Percentiles rank a stretch among this genome's conserved stretches.
Conservation (phyloP, 2,888 invertebrate genomes). For the Lycophotia porphyrea region DNA sequence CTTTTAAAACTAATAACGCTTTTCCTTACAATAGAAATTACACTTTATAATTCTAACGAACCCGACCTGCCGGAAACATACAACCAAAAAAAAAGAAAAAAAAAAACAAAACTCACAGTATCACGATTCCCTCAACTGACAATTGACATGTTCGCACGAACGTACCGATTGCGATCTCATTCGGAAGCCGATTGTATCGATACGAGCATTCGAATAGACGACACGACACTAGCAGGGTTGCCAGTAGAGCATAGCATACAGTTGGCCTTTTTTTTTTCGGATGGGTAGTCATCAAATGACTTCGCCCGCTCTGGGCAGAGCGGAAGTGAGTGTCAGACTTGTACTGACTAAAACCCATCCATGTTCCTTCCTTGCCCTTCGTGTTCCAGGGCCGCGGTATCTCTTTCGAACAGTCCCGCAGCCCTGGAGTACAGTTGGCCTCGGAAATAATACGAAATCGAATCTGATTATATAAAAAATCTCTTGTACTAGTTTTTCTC, state of each 20-base stretch:
- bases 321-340: too few relatives aligned
- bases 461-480: neutral
- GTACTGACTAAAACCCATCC: too few relatives aligned
- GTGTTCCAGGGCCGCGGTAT: too few relatives aligned
- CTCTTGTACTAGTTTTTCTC: neutral
- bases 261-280: too few relatives aligned
- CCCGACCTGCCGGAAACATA: conserved; percentile 23
- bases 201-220: conserved; percentile 64
- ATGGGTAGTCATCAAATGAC: too few relatives aligned
- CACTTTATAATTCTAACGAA: conserved; percentile 28
- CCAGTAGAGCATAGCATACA: too few relatives aligned
- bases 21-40: conserved; percentile 8
- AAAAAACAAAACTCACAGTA: conserved; percentile 34
- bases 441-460: neutral
- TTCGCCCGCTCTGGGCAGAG: too few relatives aligned
- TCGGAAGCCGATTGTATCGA: conserved; percentile 75
- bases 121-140: conserved; percentile 59
- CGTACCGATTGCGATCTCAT: conserved; percentile 71
- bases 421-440: too few relatives aligned
- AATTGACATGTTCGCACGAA: conserved; percentile 75
- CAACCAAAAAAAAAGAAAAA: neutral
- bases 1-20: neutral
- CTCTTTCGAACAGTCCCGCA: too few relatives aligned
- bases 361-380: too few relatives aligned
- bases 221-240: conserved; percentile 48